Evolutionary conservation across 35 echinoderm and acorn worm species (phyloP).

Genomic region (Chiridota heheva): DNA sequence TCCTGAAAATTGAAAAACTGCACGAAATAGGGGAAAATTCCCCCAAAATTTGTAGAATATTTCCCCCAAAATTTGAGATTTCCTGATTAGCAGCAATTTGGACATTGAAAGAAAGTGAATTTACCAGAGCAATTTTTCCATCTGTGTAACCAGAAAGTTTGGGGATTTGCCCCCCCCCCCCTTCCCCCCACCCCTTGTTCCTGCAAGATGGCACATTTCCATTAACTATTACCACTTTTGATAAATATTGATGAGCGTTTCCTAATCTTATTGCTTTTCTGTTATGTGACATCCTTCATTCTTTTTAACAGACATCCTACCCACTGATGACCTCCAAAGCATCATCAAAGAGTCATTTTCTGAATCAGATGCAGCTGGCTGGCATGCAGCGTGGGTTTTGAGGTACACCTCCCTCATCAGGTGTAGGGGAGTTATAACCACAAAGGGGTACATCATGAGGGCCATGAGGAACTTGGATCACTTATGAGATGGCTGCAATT

Average conservation of each 20-base stretch:
- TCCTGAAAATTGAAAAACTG: too few species aligned
- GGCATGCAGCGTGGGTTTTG: constrained; percentile 86
- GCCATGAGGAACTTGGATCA: constrained; percentile 64
- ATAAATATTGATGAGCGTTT: not conserved
- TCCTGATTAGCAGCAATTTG: too few species aligned
- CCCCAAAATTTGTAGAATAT: too few species aligned
- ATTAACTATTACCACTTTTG: not conserved
- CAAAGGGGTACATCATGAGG: constrained; percentile 83
- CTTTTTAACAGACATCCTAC: constrained; percentile 67
- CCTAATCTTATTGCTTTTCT: not conserved
- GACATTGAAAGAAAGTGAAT: too few species aligned
- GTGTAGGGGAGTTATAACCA: constrained; percentile 70
- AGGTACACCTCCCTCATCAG: constrained; percentile 84
- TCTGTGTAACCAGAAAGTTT: too few species aligned
- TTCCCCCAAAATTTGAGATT: too few species aligned
- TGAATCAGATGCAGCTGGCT: constrained; percentile 55
- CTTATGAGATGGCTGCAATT: too few species aligned
- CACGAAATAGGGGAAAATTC: too few species aligned
- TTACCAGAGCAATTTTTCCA: too few species aligned
- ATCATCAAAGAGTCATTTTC: constrained; percentile 55
- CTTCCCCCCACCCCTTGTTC: not conserved
- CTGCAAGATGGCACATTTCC: not conserved
- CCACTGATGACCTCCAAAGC: constrained; percentile 68
- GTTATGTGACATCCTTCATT: not conserved
- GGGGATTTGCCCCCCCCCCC: not conserved